phyloP scores from a whole-genome alignment of 2,797 vertebrate species.

The Cirrhinus mrigala region DNA sequence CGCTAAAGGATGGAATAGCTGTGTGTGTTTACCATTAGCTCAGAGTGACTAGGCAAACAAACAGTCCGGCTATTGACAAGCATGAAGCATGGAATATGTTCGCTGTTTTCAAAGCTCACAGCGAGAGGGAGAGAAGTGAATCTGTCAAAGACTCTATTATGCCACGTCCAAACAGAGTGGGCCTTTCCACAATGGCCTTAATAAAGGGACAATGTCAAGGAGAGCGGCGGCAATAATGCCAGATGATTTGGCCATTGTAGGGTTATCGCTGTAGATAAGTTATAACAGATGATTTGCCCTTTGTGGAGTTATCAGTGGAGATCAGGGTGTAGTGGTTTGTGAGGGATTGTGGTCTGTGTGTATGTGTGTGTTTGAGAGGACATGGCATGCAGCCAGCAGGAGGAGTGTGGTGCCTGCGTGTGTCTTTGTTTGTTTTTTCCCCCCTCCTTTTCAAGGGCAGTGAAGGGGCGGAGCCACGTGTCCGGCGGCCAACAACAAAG shows the following conservation, averaged over 20 bases:
- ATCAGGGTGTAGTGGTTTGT: slow-evolving; percentile 64
- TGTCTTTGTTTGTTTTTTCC: slow-evolving; percentile 78
- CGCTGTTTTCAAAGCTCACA: slow-evolving; percentile 68
- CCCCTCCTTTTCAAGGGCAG: slow-evolving; percentile 65
- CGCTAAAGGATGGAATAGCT: slow-evolving; percentile 70
- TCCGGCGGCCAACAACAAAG: slow-evolving; percentile 63
- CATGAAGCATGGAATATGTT: slow-evolving; percentile 73
- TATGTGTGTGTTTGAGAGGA: slow-evolving; percentile 40
- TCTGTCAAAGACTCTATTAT: slow-evolving; percentile 87
- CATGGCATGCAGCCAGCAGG: slow-evolving; percentile 74
- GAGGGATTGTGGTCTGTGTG: slow-evolving; percentile 50
- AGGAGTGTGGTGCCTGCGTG: slow-evolving; percentile 74
- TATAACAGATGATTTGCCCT: slow-evolving; percentile 70
- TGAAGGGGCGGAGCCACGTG: slow-evolving; percentile 67
- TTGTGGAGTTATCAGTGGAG: slow-evolving; percentile 66
- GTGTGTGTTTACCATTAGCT: slow-evolving; percentile 75
- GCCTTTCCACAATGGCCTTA: slow-evolving; percentile 80
- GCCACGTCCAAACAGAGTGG: slow-evolving; percentile 77
- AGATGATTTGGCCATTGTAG: slow-evolving; percentile 82
- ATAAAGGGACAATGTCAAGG: slow-evolving; percentile 84
- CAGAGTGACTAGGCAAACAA: slow-evolving; percentile 80
- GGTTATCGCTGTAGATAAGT: slow-evolving; percentile 77
- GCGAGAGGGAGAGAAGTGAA: slow-evolving; percentile 70
- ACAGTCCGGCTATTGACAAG: slow-evolving; percentile 78
- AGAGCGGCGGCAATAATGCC: slow-evolving; percentile 77